Evolutionary conservation across 1,140 invertebrate species (phyloP).

Genomic region (Pentalonia nigronervosa): DNA sequence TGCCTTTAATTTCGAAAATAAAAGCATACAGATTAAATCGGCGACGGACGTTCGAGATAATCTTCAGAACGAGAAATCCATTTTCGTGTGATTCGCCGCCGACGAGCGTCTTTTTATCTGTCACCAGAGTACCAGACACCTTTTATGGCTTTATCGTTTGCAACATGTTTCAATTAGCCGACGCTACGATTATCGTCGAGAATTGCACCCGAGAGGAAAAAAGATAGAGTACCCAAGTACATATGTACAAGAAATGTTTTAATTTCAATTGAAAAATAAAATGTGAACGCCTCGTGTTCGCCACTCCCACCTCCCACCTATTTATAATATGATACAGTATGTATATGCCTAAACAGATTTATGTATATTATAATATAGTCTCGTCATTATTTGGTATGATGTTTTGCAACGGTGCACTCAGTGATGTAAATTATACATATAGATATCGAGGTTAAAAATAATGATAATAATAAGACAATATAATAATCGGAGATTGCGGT

Average conservation of each 20-base stretch:
- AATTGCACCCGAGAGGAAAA: neutral
- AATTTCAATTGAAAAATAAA: neutral
- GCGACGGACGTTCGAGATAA: neutral
- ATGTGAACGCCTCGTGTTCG: neutral
- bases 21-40: neutral
- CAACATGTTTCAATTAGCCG: neutral
- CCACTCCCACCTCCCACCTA: neutral
- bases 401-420: neutral
- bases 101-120: neutral
- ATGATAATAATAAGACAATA: neutral
- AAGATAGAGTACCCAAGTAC: neutral
- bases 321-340: neutral
- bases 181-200: neutral
- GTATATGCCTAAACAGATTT: neutral
- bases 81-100: neutral
- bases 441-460: neutral
- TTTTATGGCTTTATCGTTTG: neutral
- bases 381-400: neutral
- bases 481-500: constrained; percentile 15
- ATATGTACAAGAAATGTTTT: neutral
- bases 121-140: neutral
- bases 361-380: neutral
- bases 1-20: constrained; percentile 22
- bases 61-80: neutral
- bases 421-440: neutral